Evolutionary conservation across 2,797 vertebrate genomes (phyloP), one percentile per base, ranked within the genome.

Genomic region (Pteronotus mesoamericanus): DNA sequence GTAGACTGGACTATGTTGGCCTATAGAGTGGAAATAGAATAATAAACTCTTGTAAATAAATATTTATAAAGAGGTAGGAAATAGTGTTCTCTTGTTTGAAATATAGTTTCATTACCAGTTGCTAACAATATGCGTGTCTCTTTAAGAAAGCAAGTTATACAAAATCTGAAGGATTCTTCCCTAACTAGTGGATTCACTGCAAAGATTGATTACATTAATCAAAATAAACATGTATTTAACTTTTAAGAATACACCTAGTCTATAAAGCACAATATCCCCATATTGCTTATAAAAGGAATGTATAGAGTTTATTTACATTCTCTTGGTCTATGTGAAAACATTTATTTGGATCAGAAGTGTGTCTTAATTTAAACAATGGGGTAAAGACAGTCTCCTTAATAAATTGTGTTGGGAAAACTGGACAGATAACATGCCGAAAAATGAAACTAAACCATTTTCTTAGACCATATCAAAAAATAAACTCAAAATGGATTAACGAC

Each of bases 261-360:
- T 37, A 29, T 77, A 92, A 37, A 61, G 37, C 42, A 96, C 72
- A 91, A 3, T 72, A 78, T 55, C 46, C 57, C 39, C 37, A 37
- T 83, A 68, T 68, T 96, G 46, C 37, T 86, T 85, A 72, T 4
- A 88, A 51, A 91, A 90, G 55, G 15, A 92, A 55, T 90, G 71
- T 34, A 51, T 29, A 69, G n/a, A 34, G 7, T 83, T 94, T 79
- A n/a, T 94, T 94, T 93, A 64, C 51, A 75, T 83, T 94, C 12
- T 91, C 6, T 19, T 78, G 15, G 6, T 64, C 32, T 86, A 44
- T 69, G 22, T 61, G 19, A 89, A 89, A 84, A 88, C 22, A 93
- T 95, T 61, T 86, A 75, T 92, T 94, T 92, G 39, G n/a, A 91
- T 79, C 37, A 75, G 9, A 90, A 85, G 18, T 90, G 18, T 92